These are phyloP conservation scores for Pseudanteris insignis DNA, from an alignment of 2,888 invertebrate genomes.

Conservation along the genomic window DNA sequence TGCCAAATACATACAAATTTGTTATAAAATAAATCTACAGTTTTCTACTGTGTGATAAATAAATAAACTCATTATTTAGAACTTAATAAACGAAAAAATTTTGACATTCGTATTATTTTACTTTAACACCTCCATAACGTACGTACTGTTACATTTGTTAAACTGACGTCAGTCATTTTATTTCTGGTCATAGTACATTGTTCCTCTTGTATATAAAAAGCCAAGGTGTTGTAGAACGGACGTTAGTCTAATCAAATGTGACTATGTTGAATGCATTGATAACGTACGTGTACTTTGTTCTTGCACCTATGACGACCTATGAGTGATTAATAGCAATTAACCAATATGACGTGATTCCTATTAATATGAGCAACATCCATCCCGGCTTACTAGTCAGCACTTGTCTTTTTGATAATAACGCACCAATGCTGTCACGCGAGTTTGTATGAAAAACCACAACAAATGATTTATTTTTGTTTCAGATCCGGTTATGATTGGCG, in stretches of 20 bases:
- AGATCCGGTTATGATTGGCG: constrained; percentile 45
- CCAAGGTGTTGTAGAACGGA: neutral
- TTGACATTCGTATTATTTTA: constrained; percentile 10
- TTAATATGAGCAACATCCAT: constrained; percentile 34
- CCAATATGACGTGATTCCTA: constrained; percentile 22
- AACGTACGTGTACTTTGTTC: constrained; percentile 13
- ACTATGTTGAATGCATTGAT: neutral
- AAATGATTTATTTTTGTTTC: constrained; percentile 36
- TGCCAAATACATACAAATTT: no score
- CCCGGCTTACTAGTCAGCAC: constrained; percentile 44
- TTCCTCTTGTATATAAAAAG: constrained; percentile 13
- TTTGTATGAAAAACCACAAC: no score
- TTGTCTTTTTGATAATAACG: constrained; percentile 35
- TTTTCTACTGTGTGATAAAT: no score
- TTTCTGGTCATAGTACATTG: neutral
- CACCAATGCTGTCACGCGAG: constrained; percentile 10
- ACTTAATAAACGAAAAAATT: no score
- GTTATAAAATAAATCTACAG: no score
- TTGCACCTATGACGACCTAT: constrained; percentile 28
- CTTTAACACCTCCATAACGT: constrained; percentile 11
- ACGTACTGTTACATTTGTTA: constrained; percentile 5
- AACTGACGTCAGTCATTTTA: constrained; percentile 2
- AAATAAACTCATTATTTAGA: no score
- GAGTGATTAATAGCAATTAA: constrained; percentile 45
- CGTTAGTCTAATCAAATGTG: constrained; percentile 1